phyloP scores from a whole-genome alignment of 2,888 invertebrate genomes.

The Scaptomyza parva region DNA sequence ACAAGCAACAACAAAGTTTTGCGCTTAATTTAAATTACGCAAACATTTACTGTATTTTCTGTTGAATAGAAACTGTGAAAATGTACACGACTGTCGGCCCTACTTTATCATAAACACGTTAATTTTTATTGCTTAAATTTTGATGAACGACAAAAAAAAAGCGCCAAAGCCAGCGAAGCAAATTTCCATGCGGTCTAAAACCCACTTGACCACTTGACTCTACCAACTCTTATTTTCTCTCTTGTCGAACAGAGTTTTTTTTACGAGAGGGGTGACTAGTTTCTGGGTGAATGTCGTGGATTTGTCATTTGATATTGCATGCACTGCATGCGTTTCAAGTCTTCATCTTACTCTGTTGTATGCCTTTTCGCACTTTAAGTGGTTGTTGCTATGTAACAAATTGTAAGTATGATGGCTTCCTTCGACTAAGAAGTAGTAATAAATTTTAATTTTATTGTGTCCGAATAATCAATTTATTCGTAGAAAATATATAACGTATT shows the following conservation, averaged over 20 bases:
- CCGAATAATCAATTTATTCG: too few species aligned
- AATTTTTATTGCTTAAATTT: constrained; percentile 10
- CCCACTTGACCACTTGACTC: constrained; percentile 35
- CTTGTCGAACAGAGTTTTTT: constrained; percentile 8
- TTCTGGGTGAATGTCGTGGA: constrained; percentile 3
- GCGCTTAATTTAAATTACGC: constrained; percentile 31
- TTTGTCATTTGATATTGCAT: constrained; percentile 51
- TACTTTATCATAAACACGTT: background rate
- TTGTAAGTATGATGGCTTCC: too few species aligned
- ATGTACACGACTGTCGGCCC: background rate
- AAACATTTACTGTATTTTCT: constrained; percentile 43
- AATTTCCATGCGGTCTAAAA: constrained; percentile 18
- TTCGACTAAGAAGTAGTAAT: too few species aligned
- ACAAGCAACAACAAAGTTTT: constrained; percentile 23
- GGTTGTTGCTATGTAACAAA: too few species aligned
- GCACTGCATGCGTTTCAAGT: constrained; percentile 25
- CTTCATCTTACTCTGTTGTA: constrained; percentile 6
- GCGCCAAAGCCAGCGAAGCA: constrained; percentile 1
- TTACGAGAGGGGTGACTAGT: background rate
- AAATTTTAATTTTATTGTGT: too few species aligned
- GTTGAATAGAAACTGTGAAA: background rate
- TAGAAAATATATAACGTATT: too few species aligned
- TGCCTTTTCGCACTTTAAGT: constrained; percentile 35
- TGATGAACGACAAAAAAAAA: constrained; percentile 19
- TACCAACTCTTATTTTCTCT: constrained; percentile 2